Base-by-base conservation (phyloP, 2,113 vertebrate species). In the Nothocercus julius region DNA sequence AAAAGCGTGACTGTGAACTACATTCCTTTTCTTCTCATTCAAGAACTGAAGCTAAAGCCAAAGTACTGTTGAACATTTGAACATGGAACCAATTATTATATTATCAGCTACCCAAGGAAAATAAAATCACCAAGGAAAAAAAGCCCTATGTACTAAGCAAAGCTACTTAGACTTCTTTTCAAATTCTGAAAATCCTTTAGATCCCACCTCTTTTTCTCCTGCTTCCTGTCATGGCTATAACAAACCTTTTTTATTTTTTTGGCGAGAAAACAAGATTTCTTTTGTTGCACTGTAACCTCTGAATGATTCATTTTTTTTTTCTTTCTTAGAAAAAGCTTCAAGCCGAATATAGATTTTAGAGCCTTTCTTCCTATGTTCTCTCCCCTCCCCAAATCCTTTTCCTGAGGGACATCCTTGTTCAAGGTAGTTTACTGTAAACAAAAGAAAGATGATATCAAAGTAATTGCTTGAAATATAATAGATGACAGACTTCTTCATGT, bases 381-480 rank as follows among this genome's bases (percentile, higher is more conserved):
- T 92, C 16, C 70, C 49, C 16, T 93, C 63, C 56, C 42, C 80
- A 87, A 62, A 95, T 86, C 44, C 24, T 89, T 93, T 79, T 87
- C 68, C 76, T 32, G 51, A 66, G 92, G 72, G 70, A 78, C 34
- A 73, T 87, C 53, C 84, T 93, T 91, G 75, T 58, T 92, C 90
- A 68, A 89, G 44, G 72, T 85, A 92, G 70, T 19, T 76, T 69
- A 61, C 59, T 83, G 34, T 93, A 92, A 89, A 95, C 76, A 92
- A 85, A 95, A 67, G 64, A 83, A 87, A 92, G 90, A 82, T 67
- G n/a, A 63, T 91, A 93, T 73, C 56, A 89, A 92, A 92, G 25
- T 61, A 76, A 76, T 80, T 96, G 38, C 66, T 92, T 94, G 73
- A 90, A 89, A 90, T 76, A 67, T 91, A 95, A 95, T 93, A 89